These are phyloP conservation scores for Ligdia adustata DNA, from an alignment of 2,888 invertebrate genomes.

Conservation along the genomic window DNA sequence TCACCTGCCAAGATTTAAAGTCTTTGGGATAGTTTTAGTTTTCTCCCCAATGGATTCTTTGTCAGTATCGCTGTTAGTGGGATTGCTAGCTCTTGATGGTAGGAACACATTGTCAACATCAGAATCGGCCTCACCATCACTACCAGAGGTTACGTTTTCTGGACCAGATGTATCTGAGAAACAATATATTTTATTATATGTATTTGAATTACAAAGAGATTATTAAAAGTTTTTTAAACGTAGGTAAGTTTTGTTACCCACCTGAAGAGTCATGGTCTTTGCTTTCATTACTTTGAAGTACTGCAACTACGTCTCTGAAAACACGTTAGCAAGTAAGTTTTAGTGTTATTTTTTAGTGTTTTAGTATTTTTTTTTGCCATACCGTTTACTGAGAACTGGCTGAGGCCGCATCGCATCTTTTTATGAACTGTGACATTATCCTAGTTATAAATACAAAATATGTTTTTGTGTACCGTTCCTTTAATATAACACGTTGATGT, in stretches of 20 bases:
- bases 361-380: too few relatives aligned
- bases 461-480: too few relatives aligned
- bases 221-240: background rate
- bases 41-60: conserved; percentile 51
- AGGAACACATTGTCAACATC: conserved; percentile 80
- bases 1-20: conserved; percentile 76
- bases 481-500: too few relatives aligned
- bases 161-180: conserved; percentile 85
- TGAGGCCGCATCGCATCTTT: too few relatives aligned
- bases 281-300: conserved; percentile 87
- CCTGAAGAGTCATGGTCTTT: conserved; percentile 81
- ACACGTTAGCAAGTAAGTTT: background rate
- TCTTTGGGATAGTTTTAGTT: conserved; percentile 70
- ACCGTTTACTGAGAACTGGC: too few relatives aligned
- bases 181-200: background rate
- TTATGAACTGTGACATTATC: too few relatives aligned
- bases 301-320: conserved; percentile 87
- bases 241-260: conserved; percentile 34
- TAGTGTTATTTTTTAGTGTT: too few relatives aligned
- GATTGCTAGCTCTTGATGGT: conserved; percentile 69
- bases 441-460: too few relatives aligned
- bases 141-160: conserved; percentile 83
- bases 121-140: conserved; percentile 77
- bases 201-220: background rate
- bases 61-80: conserved; percentile 49